These are phyloP conservation scores for Drosophila auraria DNA, from an alignment of 1,140 invertebrate species.

Conservation along the genomic window DNA sequence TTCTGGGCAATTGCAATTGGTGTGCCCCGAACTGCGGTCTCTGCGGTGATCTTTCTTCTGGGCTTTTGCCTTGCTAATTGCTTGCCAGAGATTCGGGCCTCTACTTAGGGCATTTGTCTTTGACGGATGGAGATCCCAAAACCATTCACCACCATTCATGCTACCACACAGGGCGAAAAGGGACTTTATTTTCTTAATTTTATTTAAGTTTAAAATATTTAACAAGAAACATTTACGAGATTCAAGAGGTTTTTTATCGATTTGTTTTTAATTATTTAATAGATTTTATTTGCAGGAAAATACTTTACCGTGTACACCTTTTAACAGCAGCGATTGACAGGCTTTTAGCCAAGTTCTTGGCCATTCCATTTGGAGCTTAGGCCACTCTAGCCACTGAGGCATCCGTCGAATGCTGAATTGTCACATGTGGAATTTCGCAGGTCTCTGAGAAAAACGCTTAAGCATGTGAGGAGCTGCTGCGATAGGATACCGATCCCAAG, in stretches of 20 bases:
- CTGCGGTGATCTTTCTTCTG: slow-evolving; percentile 47
- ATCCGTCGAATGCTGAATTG: slow-evolving; percentile 44
- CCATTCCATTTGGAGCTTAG: slow-evolving; percentile 43
- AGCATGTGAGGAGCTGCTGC: slow-evolving; percentile 11
- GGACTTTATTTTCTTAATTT: no score
- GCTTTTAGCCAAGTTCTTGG: slow-evolving; percentile 62
- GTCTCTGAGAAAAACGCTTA: slow-evolving; percentile 43
- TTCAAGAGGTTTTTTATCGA: no score
- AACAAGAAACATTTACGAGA: no score
- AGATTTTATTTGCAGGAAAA: no score
- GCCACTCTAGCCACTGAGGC: slow-evolving; percentile 21
- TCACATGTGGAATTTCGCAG: slow-evolving; percentile 73
- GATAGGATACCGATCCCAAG: slow-evolving; percentile 34
- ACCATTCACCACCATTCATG: neutral
- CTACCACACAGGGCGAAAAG: neutral
- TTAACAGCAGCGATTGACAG: slow-evolving; percentile 58
- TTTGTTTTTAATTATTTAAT: neutral
- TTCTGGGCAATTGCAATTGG: slow-evolving; percentile 47
- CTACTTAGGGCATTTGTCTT: slow-evolving; percentile 47
- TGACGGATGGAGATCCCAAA: neutral
- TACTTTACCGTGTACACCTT: slow-evolving; percentile 17
- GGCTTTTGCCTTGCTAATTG: slow-evolving; percentile 59
- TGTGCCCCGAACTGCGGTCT: slow-evolving; percentile 40
- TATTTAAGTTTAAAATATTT: neutral
- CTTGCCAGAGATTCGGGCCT: slow-evolving; percentile 57